Conservation (phyloP, 1,140 invertebrate genomes). For the Drosophila novamexicana region DNA sequence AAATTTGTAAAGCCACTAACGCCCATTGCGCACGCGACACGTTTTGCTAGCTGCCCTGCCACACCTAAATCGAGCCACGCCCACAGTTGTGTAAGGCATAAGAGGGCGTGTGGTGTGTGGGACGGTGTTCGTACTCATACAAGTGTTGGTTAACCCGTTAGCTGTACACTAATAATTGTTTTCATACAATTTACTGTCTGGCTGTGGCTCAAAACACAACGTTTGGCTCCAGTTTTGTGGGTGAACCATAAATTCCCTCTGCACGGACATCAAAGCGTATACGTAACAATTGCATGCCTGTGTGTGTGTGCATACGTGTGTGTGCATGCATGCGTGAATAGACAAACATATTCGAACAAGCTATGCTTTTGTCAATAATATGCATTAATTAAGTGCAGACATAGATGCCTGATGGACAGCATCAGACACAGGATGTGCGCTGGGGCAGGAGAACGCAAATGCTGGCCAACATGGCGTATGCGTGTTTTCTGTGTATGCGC, state of each 20-base stretch:
- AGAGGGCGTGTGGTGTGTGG: neutral
- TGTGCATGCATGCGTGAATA: constrained; percentile 72
- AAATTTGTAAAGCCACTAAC: constrained; percentile 72
- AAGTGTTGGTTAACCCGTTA: constrained; percentile 59
- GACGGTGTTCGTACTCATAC: neutral
- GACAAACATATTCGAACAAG: constrained; percentile 63
- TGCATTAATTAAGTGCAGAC: constrained; percentile 82
- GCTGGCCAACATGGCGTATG: constrained; percentile 30
- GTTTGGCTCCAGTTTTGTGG: constrained; percentile 65
- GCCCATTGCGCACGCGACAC: constrained; percentile 47
- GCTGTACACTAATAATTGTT: constrained; percentile 69
- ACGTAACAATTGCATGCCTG: constrained; percentile 42
- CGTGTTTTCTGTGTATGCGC: constrained; percentile 17
- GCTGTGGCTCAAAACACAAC: constrained; percentile 48
- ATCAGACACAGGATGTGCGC: neutral
- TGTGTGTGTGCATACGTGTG: constrained; percentile 23
- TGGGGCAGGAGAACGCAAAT: constrained; percentile 8
- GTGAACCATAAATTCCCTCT: constrained; percentile 69
- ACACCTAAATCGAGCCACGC: constrained; percentile 19
- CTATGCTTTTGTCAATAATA: constrained; percentile 80
- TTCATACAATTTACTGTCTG: constrained; percentile 70
- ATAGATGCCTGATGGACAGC: constrained; percentile 39
- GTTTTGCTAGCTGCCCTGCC: neutral
- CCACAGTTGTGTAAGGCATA: neutral
- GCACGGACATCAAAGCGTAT: constrained; percentile 68